phyloP scores from a whole-genome alignment of 92 coral and sea anemone genomes.

The Micromussa lordhowensis region DNA sequence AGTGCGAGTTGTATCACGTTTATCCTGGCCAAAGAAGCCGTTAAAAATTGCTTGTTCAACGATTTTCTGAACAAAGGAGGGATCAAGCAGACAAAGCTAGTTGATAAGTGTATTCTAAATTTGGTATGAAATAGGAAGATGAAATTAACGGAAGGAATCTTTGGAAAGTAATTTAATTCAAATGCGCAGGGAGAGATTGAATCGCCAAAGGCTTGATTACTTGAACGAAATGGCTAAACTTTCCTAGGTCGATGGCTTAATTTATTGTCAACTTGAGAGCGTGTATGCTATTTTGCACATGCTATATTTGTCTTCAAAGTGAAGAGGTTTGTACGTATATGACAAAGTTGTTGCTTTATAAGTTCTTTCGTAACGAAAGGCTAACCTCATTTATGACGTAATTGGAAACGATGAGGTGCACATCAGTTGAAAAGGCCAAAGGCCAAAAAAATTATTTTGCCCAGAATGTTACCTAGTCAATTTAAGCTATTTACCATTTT shows the following conservation, averaged over 20 bases:
- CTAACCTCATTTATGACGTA: background rate
- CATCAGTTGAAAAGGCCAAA: background rate
- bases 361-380: constrained; percentile 53
- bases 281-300: constrained; percentile 8
- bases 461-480: background rate
- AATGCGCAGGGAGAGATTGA: background rate
- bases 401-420: background rate
- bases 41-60: constrained; percentile 6
- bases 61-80: background rate
- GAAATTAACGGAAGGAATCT: constrained; percentile 3
- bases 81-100: background rate
- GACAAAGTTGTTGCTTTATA: constrained; percentile 31
- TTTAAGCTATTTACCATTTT: background rate
- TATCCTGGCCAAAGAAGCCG: constrained; percentile 12
- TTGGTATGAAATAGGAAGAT: constrained; percentile 1
- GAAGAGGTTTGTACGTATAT: constrained; percentile 26
- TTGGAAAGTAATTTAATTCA: background rate
- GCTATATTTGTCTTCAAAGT: constrained; percentile 34
- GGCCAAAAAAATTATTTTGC: background rate
- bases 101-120: background rate
- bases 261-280: background rate
- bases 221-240: background rate
- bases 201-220: background rate
- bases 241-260: background rate
- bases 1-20: background rate